Conservation (phyloP, 2,888 invertebrate genomes). For the Drosophila hamatofila region DNA sequence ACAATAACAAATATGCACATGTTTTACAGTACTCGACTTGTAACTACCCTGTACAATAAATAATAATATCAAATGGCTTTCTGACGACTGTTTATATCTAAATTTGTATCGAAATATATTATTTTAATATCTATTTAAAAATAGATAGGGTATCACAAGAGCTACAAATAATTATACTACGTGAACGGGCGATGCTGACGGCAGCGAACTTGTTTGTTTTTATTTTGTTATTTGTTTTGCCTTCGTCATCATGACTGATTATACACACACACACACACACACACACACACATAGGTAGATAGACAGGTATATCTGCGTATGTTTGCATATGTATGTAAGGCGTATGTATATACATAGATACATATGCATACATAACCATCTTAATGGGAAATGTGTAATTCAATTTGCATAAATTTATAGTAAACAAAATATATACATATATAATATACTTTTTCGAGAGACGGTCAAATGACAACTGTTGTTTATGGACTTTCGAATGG, state of each 20-base stretch:
- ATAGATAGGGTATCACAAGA: not conserved
- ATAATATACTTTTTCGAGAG: constrained; percentile 4
- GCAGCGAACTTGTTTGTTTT: constrained; percentile 55
- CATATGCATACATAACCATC: not conserved
- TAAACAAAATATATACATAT: not conserved
- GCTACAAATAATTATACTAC: not conserved
- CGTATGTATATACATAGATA: not conserved
- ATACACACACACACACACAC: constrained; percentile 17
- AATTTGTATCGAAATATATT: not conserved
- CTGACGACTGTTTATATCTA: not conserved
- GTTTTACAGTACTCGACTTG: not conserved
- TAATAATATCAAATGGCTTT: not conserved
- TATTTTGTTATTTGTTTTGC: constrained; percentile 37
- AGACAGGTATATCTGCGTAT: not conserved
- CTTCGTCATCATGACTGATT: constrained; percentile 50
- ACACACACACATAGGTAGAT: not conserved
- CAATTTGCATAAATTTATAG: constrained; percentile 18
- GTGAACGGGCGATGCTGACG: constrained; percentile 7
- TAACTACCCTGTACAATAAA: constrained; percentile 5
- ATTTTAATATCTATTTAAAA: not conserved
- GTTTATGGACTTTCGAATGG: constrained; percentile 38
- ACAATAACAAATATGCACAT: constrained; percentile 10
- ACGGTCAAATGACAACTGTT: constrained; percentile 32
- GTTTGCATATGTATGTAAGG: not conserved
- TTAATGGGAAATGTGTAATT: constrained; percentile 14